Percentiles rank a stretch among this genome's conserved stretches.
These are phyloP conservation scores for Bucco capensis DNA, from an alignment of 2,113 vertebrate genomes.

Conservation along the genomic window DNA sequence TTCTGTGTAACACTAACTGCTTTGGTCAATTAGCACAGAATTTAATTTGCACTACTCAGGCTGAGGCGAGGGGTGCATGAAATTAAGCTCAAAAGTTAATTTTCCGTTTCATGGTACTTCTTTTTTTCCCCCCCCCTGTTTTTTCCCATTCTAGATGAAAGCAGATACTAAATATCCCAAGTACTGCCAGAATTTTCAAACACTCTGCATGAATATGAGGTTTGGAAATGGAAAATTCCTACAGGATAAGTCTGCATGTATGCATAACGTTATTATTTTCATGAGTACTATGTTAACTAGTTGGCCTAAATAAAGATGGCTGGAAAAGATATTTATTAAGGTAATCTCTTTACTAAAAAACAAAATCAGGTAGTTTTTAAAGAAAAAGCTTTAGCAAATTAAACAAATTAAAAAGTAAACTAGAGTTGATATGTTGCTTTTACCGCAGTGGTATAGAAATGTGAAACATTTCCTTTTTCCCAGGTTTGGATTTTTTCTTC, in stretches of 20 bases:
- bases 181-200: neutral
- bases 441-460: neutral
- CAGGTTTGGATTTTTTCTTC: neutral
- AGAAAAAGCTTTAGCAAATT: neutral
- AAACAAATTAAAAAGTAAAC: neutral
- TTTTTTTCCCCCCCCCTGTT: neutral
- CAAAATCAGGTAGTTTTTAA: neutral
- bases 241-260: neutral
- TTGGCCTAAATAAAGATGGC: neutral
- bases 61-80: neutral
- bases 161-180: neutral
- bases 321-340: neutral
- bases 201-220: neutral
- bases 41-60: neutral
- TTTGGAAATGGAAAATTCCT: neutral
- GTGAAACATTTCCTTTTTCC: neutral
- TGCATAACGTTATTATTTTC: neutral
- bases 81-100: neutral
- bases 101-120: neutral
- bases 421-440: neutral
- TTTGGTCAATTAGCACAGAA: neutral
- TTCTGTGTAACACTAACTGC: neutral
- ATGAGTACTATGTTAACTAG: neutral
- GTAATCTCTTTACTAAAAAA: neutral
- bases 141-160: neutral